These are phyloP conservation scores for Nephila pilipes DNA, from an alignment of 1,140 invertebrate genomes.

Conservation along the genomic window DNA sequence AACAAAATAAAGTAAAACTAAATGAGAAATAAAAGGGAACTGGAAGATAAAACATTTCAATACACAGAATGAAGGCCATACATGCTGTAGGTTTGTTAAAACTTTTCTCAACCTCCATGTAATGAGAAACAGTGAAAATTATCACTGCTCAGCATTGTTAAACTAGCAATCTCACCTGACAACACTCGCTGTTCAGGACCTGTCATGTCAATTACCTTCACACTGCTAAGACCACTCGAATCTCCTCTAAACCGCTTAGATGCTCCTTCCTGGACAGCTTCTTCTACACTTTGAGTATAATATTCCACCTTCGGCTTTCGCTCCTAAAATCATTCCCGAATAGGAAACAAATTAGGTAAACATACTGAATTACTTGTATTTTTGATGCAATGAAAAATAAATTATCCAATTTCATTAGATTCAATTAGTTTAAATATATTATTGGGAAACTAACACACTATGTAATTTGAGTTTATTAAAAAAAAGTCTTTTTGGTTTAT, in stretches of 20 bases:
- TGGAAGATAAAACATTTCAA: background rate
- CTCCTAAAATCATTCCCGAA: conserved; percentile 71
- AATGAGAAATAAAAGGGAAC: no score
- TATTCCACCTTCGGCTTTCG: conserved; percentile 86
- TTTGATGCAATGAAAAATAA: no score
- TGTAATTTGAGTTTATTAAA: no score
- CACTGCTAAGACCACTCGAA: conserved; percentile 85
- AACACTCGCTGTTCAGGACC: conserved; percentile 96
- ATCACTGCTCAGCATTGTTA: conserved; percentile 25
- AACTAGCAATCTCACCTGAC: conserved; percentile 83
- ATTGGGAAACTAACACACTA: no score
- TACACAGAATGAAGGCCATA: background rate
- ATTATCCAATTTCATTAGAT: no score
- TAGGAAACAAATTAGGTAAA: no score
- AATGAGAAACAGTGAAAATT: conserved; percentile 39
- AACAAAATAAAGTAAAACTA: no score
- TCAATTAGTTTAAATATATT: background rate
- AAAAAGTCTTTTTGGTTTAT: no score
- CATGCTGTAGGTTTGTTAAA: background rate
- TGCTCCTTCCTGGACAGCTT: conserved; percentile 91
- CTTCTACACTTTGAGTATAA: conserved; percentile 92
- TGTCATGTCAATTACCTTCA: conserved; percentile 99
- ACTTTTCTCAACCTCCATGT: conserved; percentile 48
- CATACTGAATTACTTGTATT: no score
- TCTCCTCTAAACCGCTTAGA: conserved; percentile 73